These are phyloP conservation scores for Staurois parvus DNA, from an alignment of 2,797 vertebrate genomes.

Conservation along the genomic window DNA sequence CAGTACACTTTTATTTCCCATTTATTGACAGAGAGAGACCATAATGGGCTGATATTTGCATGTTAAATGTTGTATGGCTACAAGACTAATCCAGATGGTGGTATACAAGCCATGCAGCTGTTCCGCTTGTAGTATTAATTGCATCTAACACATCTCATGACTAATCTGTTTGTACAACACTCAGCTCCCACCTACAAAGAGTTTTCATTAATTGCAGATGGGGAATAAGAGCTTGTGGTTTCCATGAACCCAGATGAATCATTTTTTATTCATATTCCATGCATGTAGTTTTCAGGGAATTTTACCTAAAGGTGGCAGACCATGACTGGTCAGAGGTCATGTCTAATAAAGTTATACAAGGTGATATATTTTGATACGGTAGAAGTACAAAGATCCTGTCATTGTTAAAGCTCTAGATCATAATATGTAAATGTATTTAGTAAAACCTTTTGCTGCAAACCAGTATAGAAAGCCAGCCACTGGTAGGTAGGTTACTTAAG, in stretches of 20 bases:
- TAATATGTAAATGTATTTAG: not conserved
- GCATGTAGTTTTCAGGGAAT: too few species aligned
- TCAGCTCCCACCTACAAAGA: slow-evolving; percentile 35
- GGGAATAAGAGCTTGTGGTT: not conserved
- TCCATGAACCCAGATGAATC: not conserved
- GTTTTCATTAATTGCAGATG: slow-evolving; percentile 14
- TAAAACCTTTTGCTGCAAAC: too few species aligned
- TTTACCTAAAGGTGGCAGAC: not conserved
- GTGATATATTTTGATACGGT: not conserved
- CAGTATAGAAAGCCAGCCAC: too few species aligned
- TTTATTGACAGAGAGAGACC: slow-evolving; percentile 18
- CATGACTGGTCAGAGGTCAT: not conserved
- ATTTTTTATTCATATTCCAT: too few species aligned
- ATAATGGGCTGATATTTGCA: slow-evolving; percentile 41
- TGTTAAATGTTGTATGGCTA: slow-evolving; percentile 44
- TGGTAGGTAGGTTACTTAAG: too few species aligned
- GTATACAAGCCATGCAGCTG: slow-evolving; percentile 48
- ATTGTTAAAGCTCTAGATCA: not conserved
- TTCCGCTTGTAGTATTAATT: slow-evolving; percentile 47
- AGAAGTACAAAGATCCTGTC: not conserved
- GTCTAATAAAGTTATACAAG: not conserved
- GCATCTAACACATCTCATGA: slow-evolving; percentile 45
- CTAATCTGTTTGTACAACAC: slow-evolving; percentile 39
- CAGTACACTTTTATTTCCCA: not conserved
- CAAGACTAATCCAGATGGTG: slow-evolving; percentile 49